Conservation (phyloP, 2,888 invertebrate species). For the Alcis repandata region DNA sequence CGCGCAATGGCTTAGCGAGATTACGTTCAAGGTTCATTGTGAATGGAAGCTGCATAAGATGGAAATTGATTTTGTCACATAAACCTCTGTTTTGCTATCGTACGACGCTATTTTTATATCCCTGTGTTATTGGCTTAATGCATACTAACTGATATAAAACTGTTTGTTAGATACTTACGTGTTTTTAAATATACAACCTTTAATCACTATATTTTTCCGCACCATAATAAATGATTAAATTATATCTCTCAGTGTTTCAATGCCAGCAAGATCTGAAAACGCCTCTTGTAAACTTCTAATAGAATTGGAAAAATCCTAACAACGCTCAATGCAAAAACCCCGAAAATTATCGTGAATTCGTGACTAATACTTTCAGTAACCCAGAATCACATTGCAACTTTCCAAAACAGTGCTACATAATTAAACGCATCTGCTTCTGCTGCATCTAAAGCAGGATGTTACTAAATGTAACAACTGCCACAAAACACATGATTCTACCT, state of each 20-base stretch:
- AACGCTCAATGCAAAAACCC: no score
- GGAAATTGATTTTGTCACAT: slow-evolving; percentile 45
- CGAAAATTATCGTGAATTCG: background rate
- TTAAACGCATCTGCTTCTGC: slow-evolving; percentile 30
- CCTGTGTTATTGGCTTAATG: no score
- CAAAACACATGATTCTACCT: background rate
- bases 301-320: no score
- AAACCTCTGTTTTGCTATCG: background rate
- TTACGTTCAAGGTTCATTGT: slow-evolving; percentile 74
- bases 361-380: background rate
- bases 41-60: slow-evolving; percentile 65
- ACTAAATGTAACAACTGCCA: background rate
- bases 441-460: slow-evolving; percentile 26
- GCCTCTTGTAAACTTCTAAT: no score
- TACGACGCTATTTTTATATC: background rate
- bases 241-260: no score
- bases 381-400: slow-evolving; percentile 13
- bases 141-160: no score
- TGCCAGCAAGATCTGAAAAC: no score
- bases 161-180: no score
- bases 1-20: slow-evolving; percentile 68
- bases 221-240: no score
- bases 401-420: slow-evolving; percentile 4
- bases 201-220: no score
- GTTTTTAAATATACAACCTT: no score